phyloP scores from a whole-genome alignment of 2,888 invertebrate genomes.

The Standfussiana lucernea region DNA sequence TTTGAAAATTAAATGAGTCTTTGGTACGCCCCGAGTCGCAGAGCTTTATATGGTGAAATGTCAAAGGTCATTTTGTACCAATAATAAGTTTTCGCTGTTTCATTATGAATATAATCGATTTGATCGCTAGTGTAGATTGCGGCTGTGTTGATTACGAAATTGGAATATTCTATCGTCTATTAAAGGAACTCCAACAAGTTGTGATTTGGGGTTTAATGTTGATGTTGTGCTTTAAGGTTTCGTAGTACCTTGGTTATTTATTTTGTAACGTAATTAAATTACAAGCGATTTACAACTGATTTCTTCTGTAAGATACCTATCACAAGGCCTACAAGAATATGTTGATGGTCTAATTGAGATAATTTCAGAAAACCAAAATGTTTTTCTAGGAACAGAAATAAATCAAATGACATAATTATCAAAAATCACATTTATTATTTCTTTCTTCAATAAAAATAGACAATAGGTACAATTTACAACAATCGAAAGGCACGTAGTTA shows the following conservation, averaged over 20 bases:
- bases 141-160: conserved; percentile 31
- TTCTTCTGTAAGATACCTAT: not conserved
- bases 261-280: not conserved
- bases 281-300: not conserved
- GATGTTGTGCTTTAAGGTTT: conserved; percentile 7
- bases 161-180: conserved; percentile 29
- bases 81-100: conserved; percentile 43
- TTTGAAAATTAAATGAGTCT: conserved; percentile 68
- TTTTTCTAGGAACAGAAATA: not conserved
- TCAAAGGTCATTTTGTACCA: conserved; percentile 56
- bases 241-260: not conserved
- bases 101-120: conserved; percentile 54
- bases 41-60: conserved; percentile 52
- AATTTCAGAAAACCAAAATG: not conserved
- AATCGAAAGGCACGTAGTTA: conserved; percentile 69
- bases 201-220: conserved; percentile 9
- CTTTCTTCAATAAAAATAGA: conserved; percentile 41
- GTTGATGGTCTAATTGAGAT: not conserved
- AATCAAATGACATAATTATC: conserved; percentile 30
- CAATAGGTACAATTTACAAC: conserved; percentile 53
- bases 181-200: conserved; percentile 6
- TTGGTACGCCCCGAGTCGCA: conserved; percentile 64
- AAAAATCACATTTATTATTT: conserved; percentile 59
- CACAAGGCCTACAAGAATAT: not conserved
- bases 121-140: conserved; percentile 32